These are phyloP conservation scores for Alfaro cultratus DNA, from an alignment of 2,797 vertebrate species.

Conservation along the genomic window DNA sequence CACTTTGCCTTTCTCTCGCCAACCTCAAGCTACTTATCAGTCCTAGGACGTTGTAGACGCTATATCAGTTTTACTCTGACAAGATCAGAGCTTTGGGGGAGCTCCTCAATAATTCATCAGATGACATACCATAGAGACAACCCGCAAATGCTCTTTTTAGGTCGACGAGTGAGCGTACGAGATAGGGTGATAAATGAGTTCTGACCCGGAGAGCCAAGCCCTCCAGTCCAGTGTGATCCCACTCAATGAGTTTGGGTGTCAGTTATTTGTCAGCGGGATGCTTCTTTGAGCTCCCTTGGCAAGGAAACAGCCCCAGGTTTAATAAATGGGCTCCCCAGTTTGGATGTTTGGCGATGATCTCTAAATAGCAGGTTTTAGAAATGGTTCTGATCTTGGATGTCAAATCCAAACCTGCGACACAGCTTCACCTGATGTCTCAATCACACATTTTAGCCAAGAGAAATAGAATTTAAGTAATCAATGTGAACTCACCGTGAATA, in stretches of 20 bases:
- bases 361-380: not conserved
- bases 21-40: constrained; percentile 57
- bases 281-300: constrained; percentile 34
- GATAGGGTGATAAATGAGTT: constrained; percentile 46
- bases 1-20: constrained; percentile 26
- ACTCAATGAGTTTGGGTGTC: constrained; percentile 31
- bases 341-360: constrained; percentile 6
- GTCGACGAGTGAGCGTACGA: constrained; percentile 31
- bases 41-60: constrained; percentile 51
- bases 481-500: not conserved
- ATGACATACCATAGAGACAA: constrained; percentile 36
- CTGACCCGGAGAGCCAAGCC: constrained; percentile 18
- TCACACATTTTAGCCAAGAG: not conserved
- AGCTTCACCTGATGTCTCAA: not conserved
- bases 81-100: constrained; percentile 67
- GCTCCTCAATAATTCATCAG: constrained; percentile 70
- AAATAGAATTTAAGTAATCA: not conserved
- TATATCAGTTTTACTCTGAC: constrained; percentile 54
- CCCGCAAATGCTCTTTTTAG: constrained; percentile 51
- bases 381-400: not conserved
- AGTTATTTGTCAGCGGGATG: constrained; percentile 35
- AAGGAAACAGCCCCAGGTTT: constrained; percentile 21
- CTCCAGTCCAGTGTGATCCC: not conserved
- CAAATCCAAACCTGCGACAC: not conserved
- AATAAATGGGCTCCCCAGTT: not conserved